Evolutionary conservation across 92 coral and sea anemone species (phyloP).

Genomic region (Micromussa lordhowensis): DNA sequence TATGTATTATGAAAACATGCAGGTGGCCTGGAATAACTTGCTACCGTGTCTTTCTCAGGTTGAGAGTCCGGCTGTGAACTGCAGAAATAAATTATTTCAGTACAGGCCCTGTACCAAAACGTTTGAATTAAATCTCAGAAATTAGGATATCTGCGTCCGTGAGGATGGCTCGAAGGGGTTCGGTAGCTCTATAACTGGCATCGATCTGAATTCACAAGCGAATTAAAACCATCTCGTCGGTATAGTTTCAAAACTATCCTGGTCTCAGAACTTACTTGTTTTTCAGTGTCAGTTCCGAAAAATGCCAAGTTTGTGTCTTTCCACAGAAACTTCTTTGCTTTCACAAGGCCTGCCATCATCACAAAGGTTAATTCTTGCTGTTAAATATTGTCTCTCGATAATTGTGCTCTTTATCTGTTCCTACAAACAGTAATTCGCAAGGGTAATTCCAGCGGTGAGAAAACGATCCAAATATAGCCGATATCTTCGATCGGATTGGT

Average conservation of each 20-base stretch:
- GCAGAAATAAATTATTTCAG: not conserved
- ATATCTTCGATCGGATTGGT: not conserved
- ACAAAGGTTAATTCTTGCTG: not conserved
- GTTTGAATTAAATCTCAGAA: not conserved
- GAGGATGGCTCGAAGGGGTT: not conserved
- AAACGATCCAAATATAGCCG: not conserved
- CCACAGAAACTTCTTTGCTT: constrained; percentile 83
- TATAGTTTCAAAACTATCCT: not conserved
- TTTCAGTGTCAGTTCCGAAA: constrained; percentile 85
- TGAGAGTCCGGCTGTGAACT: not conserved
- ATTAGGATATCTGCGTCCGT: not conserved
- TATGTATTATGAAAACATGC: not conserved
- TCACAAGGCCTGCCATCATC: constrained; percentile 80
- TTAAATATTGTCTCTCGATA: not conserved
- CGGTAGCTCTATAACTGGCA: not conserved
- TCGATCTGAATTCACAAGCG: not conserved
- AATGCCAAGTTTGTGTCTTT: constrained; percentile 86
- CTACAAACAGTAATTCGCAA: not conserved
- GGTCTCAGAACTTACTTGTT: constrained; percentile 61
- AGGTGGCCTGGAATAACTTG: not conserved
- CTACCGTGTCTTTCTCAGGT: not conserved
- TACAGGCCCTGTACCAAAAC: not conserved
- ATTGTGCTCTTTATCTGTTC: not conserved
- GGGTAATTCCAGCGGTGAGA: not conserved
- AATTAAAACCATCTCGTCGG: not conserved